Evolutionary conservation across 2,113 vertebrate species (phyloP).

Genomic region (Pan paniscus): DNA sequence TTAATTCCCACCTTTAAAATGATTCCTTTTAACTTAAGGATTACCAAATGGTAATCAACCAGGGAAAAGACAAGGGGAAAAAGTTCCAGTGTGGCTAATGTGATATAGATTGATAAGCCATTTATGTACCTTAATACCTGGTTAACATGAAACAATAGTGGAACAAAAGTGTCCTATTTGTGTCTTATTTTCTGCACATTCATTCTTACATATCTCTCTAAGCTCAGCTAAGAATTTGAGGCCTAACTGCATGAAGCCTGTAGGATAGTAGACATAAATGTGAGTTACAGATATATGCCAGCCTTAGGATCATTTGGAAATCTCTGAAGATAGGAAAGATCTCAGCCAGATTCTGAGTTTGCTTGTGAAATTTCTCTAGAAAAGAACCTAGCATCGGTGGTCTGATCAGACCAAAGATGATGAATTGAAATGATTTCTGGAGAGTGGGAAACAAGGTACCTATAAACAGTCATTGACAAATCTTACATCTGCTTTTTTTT

Average conservation of each 20-base stretch:
- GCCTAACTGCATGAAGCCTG: not conserved
- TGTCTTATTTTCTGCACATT: not conserved
- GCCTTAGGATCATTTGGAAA: not conserved
- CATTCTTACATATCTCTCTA: not conserved
- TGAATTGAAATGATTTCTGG: not conserved
- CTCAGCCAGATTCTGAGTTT: not conserved
- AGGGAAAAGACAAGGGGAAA: not conserved
- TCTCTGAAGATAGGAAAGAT: slow-evolving; percentile 12
- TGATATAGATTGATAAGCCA: not conserved
- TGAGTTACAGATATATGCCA: not conserved
- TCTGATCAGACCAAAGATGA: not conserved
- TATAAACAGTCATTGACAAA: not conserved
- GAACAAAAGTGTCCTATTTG: not conserved
- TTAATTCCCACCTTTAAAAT: slow-evolving; percentile 36
- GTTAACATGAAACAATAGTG: not conserved
- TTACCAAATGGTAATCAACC: slow-evolving; percentile 2
- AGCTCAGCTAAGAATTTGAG: slow-evolving; percentile 34
- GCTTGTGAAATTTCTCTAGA: not conserved
- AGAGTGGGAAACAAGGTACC: not conserved
- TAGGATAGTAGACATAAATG: not conserved
- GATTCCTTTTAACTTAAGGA: not conserved
- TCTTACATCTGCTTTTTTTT: not conserved
- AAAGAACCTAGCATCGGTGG: not conserved
- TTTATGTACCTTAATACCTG: not conserved
- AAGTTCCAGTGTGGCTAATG: not conserved